phyloP scores from a whole-genome alignment of 2,888 invertebrate species.

The Rotaria sp. region DNA sequence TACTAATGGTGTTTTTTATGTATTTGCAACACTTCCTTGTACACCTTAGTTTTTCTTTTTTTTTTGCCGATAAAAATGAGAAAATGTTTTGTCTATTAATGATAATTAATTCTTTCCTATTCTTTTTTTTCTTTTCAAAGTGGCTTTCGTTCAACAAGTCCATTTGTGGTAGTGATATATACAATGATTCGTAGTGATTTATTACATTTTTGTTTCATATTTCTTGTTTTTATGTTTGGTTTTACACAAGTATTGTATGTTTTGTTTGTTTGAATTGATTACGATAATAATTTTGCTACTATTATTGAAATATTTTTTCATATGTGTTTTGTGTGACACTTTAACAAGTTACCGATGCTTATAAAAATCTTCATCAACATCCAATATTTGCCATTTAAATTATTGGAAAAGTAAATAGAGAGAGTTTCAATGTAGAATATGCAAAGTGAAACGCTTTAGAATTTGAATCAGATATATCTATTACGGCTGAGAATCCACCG shows the following conservation, averaged over 20 bases:
- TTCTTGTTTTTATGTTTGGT: slow-evolving; percentile 89
- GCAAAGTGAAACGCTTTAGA: too few relatives aligned
- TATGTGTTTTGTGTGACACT: slow-evolving; percentile 25
- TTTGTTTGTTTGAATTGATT: background rate
- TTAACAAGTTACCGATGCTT: slow-evolving; percentile 13
- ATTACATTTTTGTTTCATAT: slow-evolving; percentile 86
- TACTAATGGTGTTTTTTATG: slow-evolving; percentile 80
- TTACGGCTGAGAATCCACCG: too few relatives aligned
- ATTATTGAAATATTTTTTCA: slow-evolving; percentile 25
- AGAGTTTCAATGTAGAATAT: too few relatives aligned
- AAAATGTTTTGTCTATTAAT: too few relatives aligned
- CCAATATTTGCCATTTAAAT: background rate
- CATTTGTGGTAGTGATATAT: slow-evolving; percentile 98
- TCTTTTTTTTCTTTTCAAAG: slow-evolving; percentile 60
- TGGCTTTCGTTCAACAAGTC: slow-evolving; percentile 92
- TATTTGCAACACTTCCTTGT: slow-evolving; percentile 86
- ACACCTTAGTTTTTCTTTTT: slow-evolving; percentile 94
- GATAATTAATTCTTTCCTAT: too few relatives aligned
- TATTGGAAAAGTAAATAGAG: too few relatives aligned
- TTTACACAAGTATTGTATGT: slow-evolving; percentile 68
- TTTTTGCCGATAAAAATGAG: too few relatives aligned
- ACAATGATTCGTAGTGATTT: slow-evolving; percentile 94
- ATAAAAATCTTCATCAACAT: background rate
- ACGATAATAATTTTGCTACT: background rate
- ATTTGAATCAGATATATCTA: too few relatives aligned